A percentile compares a stretch with the other conserved stretches of the same genome.
These are phyloP conservation scores for Hyles vespertilio DNA, from an alignment of 1,140 invertebrate genomes.

Conservation along the genomic window DNA sequence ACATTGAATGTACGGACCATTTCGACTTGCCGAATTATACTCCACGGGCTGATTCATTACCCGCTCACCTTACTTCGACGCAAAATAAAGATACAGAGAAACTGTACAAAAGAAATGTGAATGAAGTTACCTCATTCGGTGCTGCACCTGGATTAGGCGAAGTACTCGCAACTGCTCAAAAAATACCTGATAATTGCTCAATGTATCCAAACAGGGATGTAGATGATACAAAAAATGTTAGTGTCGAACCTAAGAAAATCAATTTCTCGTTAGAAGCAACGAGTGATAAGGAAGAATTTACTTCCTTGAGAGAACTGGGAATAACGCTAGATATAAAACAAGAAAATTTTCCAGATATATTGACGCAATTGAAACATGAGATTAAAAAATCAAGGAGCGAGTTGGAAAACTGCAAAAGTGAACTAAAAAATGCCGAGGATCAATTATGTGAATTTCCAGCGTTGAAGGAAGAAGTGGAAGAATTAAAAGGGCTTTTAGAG, in stretches of 20 bases:
- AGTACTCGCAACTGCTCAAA: slow-evolving; percentile 32
- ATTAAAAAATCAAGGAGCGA: slow-evolving; percentile 73
- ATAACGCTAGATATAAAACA: slow-evolving; percentile 59
- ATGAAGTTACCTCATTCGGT: slow-evolving; percentile 70
- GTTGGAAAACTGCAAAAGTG: slow-evolving; percentile 72
- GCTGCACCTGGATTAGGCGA: slow-evolving; percentile 6
- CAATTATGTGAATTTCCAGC: slow-evolving; percentile 74
- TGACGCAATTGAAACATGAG: slow-evolving; percentile 76
- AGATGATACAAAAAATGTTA: slow-evolving; percentile 51
- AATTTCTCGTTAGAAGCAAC: slow-evolving; percentile 61
- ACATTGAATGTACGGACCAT: slow-evolving; percentile 45
- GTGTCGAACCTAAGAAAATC: slow-evolving; percentile 69
- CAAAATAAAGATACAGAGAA: slow-evolving; percentile 44
- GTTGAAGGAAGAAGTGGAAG: slow-evolving; percentile 77
- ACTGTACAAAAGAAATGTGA: slow-evolving; percentile 62
- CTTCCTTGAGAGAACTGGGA: slow-evolving; percentile 56
- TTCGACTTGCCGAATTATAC: slow-evolving; percentile 40
- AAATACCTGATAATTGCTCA: slow-evolving; percentile 67
- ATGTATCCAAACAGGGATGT: slow-evolving; percentile 70
- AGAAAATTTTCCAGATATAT: slow-evolving; percentile 63
- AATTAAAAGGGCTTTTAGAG: slow-evolving; percentile 73
- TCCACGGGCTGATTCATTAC: slow-evolving; percentile 56
- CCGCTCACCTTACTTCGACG: slow-evolving; percentile 57
- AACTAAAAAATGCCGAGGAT: slow-evolving; percentile 73
- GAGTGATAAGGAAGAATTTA: slow-evolving; percentile 53